phyloP scores from a whole-genome alignment of 2,888 invertebrate species.

The Hedya salicella region DNA sequence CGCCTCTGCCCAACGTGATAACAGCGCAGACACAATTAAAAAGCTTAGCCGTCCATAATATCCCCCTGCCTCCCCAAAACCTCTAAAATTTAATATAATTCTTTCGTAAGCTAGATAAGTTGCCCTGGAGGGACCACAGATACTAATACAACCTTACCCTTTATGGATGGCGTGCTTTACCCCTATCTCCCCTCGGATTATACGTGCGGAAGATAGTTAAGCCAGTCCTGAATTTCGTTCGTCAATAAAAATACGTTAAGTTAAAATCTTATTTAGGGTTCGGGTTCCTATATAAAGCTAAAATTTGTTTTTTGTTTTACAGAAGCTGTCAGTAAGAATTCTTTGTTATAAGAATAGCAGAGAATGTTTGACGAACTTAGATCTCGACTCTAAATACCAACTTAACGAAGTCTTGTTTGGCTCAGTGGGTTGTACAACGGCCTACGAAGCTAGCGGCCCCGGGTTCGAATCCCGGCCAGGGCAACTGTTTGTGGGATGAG shows the following conservation, averaged over 20 bases:
- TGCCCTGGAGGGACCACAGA: conserved; percentile 40
- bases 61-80: conserved; percentile 32
- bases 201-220: conserved; percentile 80
- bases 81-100: conserved; percentile 43
- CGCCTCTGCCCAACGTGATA: conserved; percentile 35
- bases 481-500: too few relatives aligned
- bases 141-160: conserved; percentile 28
- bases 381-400: too few relatives aligned
- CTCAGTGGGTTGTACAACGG: too few relatives aligned
- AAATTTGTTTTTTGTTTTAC: neutral
- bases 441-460: too few relatives aligned
- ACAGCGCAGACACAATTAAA: conserved; percentile 40
- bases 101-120: conserved; percentile 44
- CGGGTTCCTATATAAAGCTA: conserved; percentile 6
- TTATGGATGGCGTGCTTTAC: conserved; percentile 43
- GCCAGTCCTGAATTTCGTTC: conserved; percentile 76
- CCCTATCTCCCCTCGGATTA: conserved; percentile 66
- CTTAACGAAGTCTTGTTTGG: too few relatives aligned
- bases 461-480: too few relatives aligned
- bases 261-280: neutral
- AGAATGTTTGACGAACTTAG: too few relatives aligned
- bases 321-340: too few relatives aligned
- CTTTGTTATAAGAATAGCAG: too few relatives aligned
- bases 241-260: conserved; percentile 68
- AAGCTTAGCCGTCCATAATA: conserved; percentile 37